Conservation (phyloP, 2,113 vertebrate species). For the Pluvianellus socialis region DNA sequence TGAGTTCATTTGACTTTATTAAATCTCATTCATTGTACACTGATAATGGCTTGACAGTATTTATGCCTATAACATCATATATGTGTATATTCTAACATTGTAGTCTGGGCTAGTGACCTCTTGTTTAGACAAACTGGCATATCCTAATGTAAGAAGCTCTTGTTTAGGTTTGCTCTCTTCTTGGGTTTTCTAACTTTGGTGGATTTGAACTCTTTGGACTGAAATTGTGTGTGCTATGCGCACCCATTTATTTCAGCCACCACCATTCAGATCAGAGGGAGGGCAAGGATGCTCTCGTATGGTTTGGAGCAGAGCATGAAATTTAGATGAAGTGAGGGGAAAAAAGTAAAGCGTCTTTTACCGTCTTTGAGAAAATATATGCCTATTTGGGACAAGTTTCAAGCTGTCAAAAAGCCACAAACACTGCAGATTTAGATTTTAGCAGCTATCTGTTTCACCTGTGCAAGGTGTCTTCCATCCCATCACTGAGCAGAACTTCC, state of each 20-base stretch:
- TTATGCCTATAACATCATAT: neutral
- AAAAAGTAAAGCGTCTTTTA: neutral
- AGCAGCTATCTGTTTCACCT: neutral
- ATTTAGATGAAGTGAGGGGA: neutral
- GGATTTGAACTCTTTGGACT: neutral
- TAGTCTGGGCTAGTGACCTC: neutral
- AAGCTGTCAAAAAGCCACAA: neutral
- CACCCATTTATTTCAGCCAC: neutral
- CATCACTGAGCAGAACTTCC: neutral
- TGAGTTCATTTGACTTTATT: conserved; percentile 10
- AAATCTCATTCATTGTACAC: neutral
- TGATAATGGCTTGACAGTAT: neutral
- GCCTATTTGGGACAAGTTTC: neutral
- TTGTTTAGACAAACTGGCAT: neutral
- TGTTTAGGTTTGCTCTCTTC: neutral
- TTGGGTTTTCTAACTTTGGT: neutral
- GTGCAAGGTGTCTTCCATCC: neutral
- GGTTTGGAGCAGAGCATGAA: neutral
- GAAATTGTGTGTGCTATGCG: neutral
- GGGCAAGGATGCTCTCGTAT: neutral
- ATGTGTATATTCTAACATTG: neutral
- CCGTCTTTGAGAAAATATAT: neutral
- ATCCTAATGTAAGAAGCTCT: neutral
- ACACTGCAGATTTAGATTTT: neutral
- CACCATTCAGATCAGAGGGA: neutral